These are phyloP conservation scores for Cheilosia urbana DNA, from an alignment of 2,888 invertebrate species.

Conservation along the genomic window DNA sequence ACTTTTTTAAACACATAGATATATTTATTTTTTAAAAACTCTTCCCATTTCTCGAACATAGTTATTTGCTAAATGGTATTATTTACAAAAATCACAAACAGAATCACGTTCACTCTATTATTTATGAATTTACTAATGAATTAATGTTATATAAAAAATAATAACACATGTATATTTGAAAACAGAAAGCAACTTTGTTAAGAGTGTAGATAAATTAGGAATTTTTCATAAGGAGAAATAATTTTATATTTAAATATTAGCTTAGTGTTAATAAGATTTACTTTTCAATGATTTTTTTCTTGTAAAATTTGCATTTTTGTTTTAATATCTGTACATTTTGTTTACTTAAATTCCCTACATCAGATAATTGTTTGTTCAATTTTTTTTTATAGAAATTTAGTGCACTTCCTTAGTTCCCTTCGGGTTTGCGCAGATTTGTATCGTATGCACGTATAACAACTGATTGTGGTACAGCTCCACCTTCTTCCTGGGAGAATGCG, in stretches of 20 bases:
- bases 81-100: constrained; percentile 44
- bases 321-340: constrained; percentile 41
- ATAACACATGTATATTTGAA: constrained; percentile 6
- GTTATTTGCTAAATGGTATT: constrained; percentile 16
- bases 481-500: constrained; percentile 99
- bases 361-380: constrained; percentile 27
- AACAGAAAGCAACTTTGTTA: not conserved
- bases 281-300: not conserved
- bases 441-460: constrained; percentile 98
- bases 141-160: constrained; percentile 4
- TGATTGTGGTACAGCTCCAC: constrained; percentile 96
- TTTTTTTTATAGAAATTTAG: not conserved
- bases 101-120: constrained; percentile 21
- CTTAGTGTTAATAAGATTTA: constrained; percentile 25
- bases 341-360: constrained; percentile 43
- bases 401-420: constrained; percentile 84
- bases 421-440: constrained; percentile 93
- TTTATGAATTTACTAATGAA: not conserved
- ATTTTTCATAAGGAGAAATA: constrained; percentile 21
- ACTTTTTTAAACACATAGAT: not conserved
- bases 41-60: not conserved
- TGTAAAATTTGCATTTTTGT: constrained; percentile 49
- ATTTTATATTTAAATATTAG: constrained; percentile 27
- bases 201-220: constrained; percentile 24
- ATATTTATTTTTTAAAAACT: not conserved